phyloP scores from a whole-genome alignment of 1,140 invertebrate species.

The Lamellibrachia luymesi region DNA sequence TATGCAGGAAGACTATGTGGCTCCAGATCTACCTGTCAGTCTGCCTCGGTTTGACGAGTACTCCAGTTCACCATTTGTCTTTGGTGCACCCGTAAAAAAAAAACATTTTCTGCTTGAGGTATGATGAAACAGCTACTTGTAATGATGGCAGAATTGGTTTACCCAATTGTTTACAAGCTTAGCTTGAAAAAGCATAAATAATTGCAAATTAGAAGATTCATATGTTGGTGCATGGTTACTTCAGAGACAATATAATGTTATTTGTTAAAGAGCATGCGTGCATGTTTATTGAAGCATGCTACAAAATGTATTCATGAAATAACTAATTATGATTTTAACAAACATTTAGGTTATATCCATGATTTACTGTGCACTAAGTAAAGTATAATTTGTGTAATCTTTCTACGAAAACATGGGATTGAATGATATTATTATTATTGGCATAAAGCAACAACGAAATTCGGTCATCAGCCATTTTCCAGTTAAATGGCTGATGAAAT shows the following conservation, averaged over 20 bases:
- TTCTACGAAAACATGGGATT: too few species aligned
- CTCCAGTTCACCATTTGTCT: slow-evolving; percentile 24
- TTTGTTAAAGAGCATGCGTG: not conserved
- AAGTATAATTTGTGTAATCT: too few species aligned
- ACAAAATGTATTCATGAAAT: not conserved
- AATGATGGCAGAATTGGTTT: not conserved
- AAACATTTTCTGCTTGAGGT: slow-evolving; percentile 43
- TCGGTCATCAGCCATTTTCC: too few species aligned
- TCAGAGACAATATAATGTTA: too few species aligned
- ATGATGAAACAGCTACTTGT: not conserved
- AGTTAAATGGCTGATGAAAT: too few species aligned
- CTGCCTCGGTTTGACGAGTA: slow-evolving; percentile 31
- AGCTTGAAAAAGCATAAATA: too few species aligned
- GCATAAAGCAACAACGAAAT: too few species aligned
- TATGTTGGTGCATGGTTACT: not conserved
- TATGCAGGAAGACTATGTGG: slow-evolving; percentile 39
- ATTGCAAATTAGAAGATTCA: not conserved
- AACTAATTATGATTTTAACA: not conserved
- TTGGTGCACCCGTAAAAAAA: slow-evolving; percentile 38
- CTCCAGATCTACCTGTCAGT: slow-evolving; percentile 36
- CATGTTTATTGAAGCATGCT: not conserved
- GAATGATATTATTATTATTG: too few species aligned
- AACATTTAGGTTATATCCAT: not conserved
- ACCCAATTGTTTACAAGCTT: too few species aligned
- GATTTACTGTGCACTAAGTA: too few species aligned